A percentile compares a stretch with the other conserved stretches of the same genome.
Evolutionary conservation across 2,888 invertebrate genomes (phyloP).

Genomic region (Notodonta dromedarius): DNA sequence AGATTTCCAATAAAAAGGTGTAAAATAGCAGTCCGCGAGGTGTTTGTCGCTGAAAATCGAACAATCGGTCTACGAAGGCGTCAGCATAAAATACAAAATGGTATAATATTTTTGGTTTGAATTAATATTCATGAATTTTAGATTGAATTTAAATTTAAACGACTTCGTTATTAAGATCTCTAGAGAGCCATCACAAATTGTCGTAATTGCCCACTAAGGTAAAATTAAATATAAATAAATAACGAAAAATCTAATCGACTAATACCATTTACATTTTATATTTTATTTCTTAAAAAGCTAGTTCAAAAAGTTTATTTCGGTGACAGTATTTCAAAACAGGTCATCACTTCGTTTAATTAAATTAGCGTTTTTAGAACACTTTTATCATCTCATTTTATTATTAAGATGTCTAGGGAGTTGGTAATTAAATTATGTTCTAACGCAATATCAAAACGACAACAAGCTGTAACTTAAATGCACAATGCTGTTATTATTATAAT

Average conservation of each 20-base stretch:
- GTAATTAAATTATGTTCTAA: too few relatives aligned
- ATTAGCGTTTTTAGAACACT: not conserved
- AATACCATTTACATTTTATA: not conserved
- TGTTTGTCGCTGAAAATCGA: slow-evolving; percentile 33
- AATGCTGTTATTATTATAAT: too few relatives aligned
- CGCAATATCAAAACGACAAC: too few relatives aligned
- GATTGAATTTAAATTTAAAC: too few relatives aligned
- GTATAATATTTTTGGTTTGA: not conserved
- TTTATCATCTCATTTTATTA: too few relatives aligned
- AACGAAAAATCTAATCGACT: not conserved
- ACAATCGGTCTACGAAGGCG: slow-evolving; percentile 24
- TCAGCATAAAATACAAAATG: slow-evolving; percentile 3
- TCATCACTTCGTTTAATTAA: not conserved
- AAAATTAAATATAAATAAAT: not conserved
- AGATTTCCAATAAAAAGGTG: slow-evolving; percentile 21
- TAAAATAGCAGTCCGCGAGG: slow-evolving; percentile 18
- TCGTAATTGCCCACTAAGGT: not conserved
- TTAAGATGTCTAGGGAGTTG: too few relatives aligned
- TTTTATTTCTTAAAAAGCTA: not conserved
- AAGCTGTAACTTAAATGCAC: too few relatives aligned
- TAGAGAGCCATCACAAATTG: not conserved
- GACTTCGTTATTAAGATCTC: not conserved
- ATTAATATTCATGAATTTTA: too few relatives aligned
- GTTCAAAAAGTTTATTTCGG: not conserved
- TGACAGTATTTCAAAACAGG: not conserved